phyloP scores from a whole-genome alignment of 2,797 vertebrate genomes.

The Trachurus trachurus region DNA sequence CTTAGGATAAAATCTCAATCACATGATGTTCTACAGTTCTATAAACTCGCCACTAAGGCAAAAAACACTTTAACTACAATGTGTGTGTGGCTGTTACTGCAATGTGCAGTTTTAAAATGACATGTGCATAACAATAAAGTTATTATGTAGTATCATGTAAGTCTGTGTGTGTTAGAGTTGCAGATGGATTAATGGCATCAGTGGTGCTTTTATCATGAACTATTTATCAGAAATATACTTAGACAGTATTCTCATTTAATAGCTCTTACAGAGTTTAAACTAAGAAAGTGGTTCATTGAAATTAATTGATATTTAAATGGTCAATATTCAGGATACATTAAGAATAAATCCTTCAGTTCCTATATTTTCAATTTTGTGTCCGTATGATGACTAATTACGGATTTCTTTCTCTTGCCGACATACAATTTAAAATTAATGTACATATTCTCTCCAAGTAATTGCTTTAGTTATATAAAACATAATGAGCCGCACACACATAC shows the following conservation, averaged over 20 bases:
- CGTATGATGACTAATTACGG: neutral
- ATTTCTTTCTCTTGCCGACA: neutral
- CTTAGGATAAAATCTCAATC: slow-evolving; percentile 32
- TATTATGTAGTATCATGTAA: neutral
- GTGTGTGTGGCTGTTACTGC: slow-evolving; percentile 10
- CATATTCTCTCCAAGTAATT: neutral
- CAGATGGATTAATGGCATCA: neutral
- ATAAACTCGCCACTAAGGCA: slow-evolving; percentile 19
- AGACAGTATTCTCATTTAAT: neutral
- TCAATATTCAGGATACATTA: neutral
- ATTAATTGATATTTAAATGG: neutral
- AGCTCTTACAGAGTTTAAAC: neutral
- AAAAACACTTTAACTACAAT: neutral
- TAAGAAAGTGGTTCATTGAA: neutral
- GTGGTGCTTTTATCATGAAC: neutral
- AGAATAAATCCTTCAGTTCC: neutral
- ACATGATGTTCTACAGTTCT: slow-evolving; percentile 11
- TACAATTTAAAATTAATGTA: neutral
- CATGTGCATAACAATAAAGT: neutral
- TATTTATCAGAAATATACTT: neutral
- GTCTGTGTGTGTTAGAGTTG: neutral
- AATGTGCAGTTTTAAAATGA: neutral
- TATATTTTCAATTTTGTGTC: neutral
- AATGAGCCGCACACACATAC: neutral
- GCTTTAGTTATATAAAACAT: neutral